Conservation (phyloP, 2,113 vertebrate species). For the Tretioscincus oriximinensis region DNA sequence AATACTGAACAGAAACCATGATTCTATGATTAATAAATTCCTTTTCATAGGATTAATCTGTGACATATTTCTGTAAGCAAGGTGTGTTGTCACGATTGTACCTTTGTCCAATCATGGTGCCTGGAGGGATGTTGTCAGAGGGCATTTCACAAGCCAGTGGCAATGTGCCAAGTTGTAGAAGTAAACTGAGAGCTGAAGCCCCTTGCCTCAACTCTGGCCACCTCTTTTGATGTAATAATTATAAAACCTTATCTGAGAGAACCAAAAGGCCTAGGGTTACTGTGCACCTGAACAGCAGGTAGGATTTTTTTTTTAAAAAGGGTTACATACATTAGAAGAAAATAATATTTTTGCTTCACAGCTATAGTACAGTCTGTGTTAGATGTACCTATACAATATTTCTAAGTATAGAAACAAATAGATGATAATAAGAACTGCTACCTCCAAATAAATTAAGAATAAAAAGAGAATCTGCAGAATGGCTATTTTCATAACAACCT, state of each 20-base stretch:
- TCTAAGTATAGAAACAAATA: background rate
- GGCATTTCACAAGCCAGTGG: too few relatives aligned
- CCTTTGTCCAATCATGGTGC: too few relatives aligned
- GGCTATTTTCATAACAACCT: background rate
- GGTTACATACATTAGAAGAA: background rate
- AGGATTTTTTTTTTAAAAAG: background rate
- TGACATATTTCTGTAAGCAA: background rate
- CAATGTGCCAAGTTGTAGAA: too few relatives aligned
- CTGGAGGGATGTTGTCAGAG: too few relatives aligned
- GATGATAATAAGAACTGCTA: background rate
- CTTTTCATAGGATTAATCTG: background rate
- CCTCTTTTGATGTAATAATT: background rate
- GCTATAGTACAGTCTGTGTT: background rate
- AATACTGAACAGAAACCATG: too few relatives aligned
- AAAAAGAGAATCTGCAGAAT: background rate
- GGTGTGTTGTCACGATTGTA: too few relatives aligned
- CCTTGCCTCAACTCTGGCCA: too few relatives aligned
- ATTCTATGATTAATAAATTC: background rate
- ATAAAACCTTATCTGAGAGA: background rate
- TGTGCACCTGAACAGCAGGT: background rate
- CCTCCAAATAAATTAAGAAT: background rate
- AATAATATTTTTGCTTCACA: background rate
- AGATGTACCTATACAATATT: background rate
- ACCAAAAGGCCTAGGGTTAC: background rate
- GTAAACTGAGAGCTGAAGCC: too few relatives aligned